Base-by-base conservation (phyloP, 1,140 invertebrate species). In the Panulirus ornatus region DNA sequence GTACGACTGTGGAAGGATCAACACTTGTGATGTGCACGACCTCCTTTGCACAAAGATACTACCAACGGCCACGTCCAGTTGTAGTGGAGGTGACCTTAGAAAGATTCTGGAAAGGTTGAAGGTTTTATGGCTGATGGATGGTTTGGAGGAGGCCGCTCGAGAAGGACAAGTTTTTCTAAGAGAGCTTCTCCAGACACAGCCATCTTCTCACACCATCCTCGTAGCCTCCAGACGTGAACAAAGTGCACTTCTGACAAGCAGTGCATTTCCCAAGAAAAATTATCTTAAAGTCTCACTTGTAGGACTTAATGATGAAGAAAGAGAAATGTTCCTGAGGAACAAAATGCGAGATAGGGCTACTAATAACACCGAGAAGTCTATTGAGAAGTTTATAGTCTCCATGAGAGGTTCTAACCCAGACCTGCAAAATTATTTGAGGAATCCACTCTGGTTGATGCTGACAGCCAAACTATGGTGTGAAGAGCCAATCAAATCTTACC, bases 71-170 rank as follows among this genome's bases (percentile, higher is more conserved):
- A 73, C 66, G 11, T 1, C 6, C 9, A 1, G 11, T 6, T 51
- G 40, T 73, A 66, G 73, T n/a, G 34, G 3, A 1, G 40, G 27
- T 11, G 16, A 42, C 8, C 63, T 84, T 42, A 71, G n/a, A 36
- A 22, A 40, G 30, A 19, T 84, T 40, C n/a, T 84, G 22, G 14
- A 36, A 16, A 34, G 44, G 22, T 27, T 47, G 36, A 84, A 30
- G n/a, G 22, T 84, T 2, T 66, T 84, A 0, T 84, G 83, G 83
- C 42, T 84, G 8, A 42, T 84, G 27, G 83, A 84, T 11, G 83
- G 66, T n/a, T 84, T 66, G 83, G 83, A 84, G 8, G 83, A 84
- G 27, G 83, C 83, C 0, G 73, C 63, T 1, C 34, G 0, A 1
- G 83, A 84, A 6, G 83, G 66, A 1, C 40, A 14, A 51, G 2